phyloP scores from a whole-genome alignment of 2,888 invertebrate species.

The Oscheius sp. region DNA sequence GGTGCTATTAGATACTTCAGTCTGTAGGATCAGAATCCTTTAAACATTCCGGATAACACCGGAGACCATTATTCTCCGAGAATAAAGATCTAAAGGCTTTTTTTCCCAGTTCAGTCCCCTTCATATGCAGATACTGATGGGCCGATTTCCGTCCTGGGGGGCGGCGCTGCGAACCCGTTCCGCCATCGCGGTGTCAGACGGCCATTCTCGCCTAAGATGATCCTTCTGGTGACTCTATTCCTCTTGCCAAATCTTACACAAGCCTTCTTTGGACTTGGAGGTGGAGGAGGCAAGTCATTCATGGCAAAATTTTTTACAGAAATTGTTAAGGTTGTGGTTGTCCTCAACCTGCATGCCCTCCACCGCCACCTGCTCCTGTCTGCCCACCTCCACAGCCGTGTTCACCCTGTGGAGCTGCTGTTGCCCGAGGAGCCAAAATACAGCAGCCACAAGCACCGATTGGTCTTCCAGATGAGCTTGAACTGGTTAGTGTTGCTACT shows the following conservation, averaged over 20 bases:
- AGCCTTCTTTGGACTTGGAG: conserved; percentile 26
- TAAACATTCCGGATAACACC: not conserved
- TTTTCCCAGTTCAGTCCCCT: not conserved
- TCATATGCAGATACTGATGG: conserved; percentile 34
- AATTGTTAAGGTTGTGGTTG: conserved; percentile 36
- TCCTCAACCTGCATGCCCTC: conserved; percentile 39
- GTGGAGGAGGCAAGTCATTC: not conserved
- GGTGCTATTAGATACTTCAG: not conserved
- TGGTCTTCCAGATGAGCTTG: conserved; percentile 48
- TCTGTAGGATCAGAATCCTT: too few relatives aligned
- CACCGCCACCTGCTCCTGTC: conserved; percentile 28
- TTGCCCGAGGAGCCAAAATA: conserved; percentile 28
- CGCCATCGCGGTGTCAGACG: conserved; percentile 31
- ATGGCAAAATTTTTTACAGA: not conserved
- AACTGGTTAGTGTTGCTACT: conserved; percentile 38
- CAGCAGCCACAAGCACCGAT: not conserved
- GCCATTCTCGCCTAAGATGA: conserved; percentile 36
- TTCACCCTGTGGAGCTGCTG: conserved; percentile 24
- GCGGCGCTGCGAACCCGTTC: conserved; percentile 33
- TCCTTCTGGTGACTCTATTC: conserved; percentile 23
- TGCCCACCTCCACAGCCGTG: conserved; percentile 41
- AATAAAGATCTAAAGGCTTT: too few relatives aligned
- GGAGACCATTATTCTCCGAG: not conserved
- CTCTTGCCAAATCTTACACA: conserved; percentile 9
- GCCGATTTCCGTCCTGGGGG: conserved; percentile 30